phyloP scores from a whole-genome alignment of 1,140 invertebrate genomes.

The Asobara japonica region DNA sequence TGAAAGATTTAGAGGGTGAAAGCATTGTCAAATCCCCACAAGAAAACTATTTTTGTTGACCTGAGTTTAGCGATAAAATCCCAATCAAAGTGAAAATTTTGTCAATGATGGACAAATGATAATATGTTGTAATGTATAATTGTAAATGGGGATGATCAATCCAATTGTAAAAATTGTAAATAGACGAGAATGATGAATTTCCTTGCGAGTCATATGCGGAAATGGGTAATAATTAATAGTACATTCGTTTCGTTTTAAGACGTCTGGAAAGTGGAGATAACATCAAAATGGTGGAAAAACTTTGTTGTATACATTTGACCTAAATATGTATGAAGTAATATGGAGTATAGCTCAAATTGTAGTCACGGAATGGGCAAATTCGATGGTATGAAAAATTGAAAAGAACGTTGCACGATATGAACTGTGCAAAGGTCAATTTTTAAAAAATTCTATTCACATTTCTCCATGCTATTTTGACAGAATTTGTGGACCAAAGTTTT shows the following conservation, averaged over 20 bases:
- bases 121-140: conserved; percentile 27
- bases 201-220: conserved; percentile 1
- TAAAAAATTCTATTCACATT: no score
- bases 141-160: conserved; percentile 14
- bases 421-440: no score
- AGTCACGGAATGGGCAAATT: no score
- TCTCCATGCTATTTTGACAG: no score
- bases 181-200: conserved; percentile 15
- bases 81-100: background rate
- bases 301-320: no score
- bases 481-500: no score
- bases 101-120: background rate
- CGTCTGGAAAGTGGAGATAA: no score
- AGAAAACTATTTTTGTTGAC: background rate
- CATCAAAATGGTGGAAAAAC: no score
- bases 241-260: background rate
- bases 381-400: no score
- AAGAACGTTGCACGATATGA: no score
- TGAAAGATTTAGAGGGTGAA: background rate
- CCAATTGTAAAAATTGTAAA: conserved; percentile 28
- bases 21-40: background rate
- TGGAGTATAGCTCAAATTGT: no score
- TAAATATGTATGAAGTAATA: no score
- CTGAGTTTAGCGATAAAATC: background rate
- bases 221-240: conserved; percentile 11